Base-by-base conservation (phyloP, 1,140 invertebrate genomes). In the Drosophila guanche region DNA sequence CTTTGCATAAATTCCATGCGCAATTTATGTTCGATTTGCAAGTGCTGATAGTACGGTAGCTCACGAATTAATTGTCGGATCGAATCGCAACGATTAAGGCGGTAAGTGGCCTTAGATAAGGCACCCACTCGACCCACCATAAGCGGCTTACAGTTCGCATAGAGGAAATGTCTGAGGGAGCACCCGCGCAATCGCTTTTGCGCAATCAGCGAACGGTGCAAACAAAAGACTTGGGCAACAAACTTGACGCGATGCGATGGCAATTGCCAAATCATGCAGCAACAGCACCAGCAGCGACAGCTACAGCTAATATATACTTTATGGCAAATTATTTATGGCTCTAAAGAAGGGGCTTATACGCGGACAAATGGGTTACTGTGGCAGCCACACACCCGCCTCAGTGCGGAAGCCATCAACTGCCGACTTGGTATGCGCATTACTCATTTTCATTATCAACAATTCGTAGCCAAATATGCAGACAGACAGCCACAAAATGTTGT, bases 191-290 rank as follows among this genome's bases (percentile, higher is more conserved):
- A 68, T 69, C 51, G 57, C 40, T 56, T 85, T 86, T 85, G 77
- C 80, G 73, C 80, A 80, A 74, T 69, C 66, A 33, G 62, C 63
- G 37, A 43, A 25, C 10, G 33, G 10, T 20, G 10, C 50, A 86
- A 66, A 85, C 77, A 88, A 88, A 86, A 86, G 81, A 86, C 81
- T 86, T 86, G 65, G 74, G 81, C 83, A 86, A 86, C 81, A 77
- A 86, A 78, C 81, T 81, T 74, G 81, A 79, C 73, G 78, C 69
- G 81, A 72, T 60, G 77, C 73, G 81, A 72, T 60, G 77, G 68
- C 83, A 86, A 71, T 78, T 88, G 81, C 77, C 78, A 78, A 77
- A 74, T 77, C 80, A 79, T 80, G 77, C 70, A 79, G 67, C 65
- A 59, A 43, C 58, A 54, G 7, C 10, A 65, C 7, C 33, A 70